A percentile compares a stretch with the other conserved stretches of the same genome.
Conservation (phyloP, 2,113 vertebrate genomes). For the Lophotis ruficrista region DNA sequence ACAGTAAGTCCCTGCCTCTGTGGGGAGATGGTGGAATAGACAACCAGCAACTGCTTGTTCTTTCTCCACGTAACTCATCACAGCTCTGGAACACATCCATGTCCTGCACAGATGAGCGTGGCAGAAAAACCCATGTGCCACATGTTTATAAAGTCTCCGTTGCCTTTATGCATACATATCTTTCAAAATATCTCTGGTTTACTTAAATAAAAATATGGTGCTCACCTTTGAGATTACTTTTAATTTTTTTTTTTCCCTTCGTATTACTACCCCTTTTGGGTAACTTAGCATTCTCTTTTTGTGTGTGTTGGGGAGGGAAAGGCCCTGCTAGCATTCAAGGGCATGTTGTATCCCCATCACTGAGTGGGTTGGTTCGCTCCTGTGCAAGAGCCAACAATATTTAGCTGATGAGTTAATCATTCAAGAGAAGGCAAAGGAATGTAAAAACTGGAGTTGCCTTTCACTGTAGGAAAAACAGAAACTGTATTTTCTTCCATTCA, state of each 20-base stretch:
- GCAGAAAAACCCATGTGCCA: not conserved
- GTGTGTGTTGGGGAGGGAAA: not conserved
- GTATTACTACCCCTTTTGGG: not conserved
- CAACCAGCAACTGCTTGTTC: not conserved
- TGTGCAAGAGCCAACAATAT: not conserved
- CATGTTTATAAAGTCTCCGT: rapidly evolving
- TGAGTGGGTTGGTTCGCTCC: rapidly evolving
- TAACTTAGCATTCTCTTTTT: not conserved
- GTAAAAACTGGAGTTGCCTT: not conserved
- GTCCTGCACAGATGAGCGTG: rapidly evolving
- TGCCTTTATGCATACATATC: not conserved
- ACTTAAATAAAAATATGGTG: not conserved
- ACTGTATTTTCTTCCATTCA: not conserved
- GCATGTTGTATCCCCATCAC: not conserved
- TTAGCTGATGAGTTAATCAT: not conserved
- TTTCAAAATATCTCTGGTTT: not conserved
- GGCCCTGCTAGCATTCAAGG: not conserved
- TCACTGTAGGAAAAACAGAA: not conserved
- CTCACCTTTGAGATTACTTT: not conserved
- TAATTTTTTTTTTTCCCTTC: not conserved
- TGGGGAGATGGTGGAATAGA: not conserved
- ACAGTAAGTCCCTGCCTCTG: not conserved
- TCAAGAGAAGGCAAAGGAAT: not conserved
- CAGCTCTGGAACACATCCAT: not conserved
- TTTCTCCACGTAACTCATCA: not conserved